phyloP scores from a whole-genome alignment of 2,888 invertebrate species.

The Abscondita cerata region DNA sequence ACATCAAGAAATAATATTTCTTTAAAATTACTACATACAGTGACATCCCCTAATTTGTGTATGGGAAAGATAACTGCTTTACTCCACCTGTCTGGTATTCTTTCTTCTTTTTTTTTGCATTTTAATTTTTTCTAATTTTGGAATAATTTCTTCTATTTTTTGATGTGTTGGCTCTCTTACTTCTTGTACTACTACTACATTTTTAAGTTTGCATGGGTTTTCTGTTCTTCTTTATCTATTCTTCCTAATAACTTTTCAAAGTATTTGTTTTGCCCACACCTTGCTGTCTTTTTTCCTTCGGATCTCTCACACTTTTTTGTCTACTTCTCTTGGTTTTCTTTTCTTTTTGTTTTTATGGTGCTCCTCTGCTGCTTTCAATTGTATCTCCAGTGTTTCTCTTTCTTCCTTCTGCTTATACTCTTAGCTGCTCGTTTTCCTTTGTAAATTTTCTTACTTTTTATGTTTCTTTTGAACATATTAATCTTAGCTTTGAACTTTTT shows the following conservation, averaged over 20 bases:
- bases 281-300: too few species aligned
- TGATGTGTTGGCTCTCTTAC: neutral
- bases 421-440: slow-evolving; percentile 3
- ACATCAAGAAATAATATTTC: slow-evolving; percentile 11
- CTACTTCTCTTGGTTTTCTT: too few species aligned
- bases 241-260: slow-evolving; percentile 6
- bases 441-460: slow-evolving; percentile 13
- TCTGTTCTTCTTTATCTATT: slow-evolving; percentile 3
- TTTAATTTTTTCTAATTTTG: too few species aligned
- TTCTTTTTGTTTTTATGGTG: neutral
- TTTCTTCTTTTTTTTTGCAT: too few species aligned
- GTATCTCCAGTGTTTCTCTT: too few species aligned
- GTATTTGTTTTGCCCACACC: slow-evolving; percentile 11
- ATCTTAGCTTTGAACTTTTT: slow-evolving; percentile 8
- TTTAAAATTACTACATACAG: slow-evolving; percentile 16
- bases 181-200: slow-evolving; percentile 2
- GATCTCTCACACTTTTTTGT: too few species aligned
- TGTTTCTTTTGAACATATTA: slow-evolving; percentile 13
- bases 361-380: slow-evolving; percentile 6
- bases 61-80: slow-evolving; percentile 16
- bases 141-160: slow-evolving; percentile 16
- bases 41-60: slow-evolving; percentile 9
- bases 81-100: slow-evolving; percentile 15
- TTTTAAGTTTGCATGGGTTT: too few species aligned
- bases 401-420: too few species aligned